Evolutionary conservation across 1,140 invertebrate genomes (phyloP), one percentile per base, ranked within the genome.

Genomic region (Trypoxylus dichotomus): DNA sequence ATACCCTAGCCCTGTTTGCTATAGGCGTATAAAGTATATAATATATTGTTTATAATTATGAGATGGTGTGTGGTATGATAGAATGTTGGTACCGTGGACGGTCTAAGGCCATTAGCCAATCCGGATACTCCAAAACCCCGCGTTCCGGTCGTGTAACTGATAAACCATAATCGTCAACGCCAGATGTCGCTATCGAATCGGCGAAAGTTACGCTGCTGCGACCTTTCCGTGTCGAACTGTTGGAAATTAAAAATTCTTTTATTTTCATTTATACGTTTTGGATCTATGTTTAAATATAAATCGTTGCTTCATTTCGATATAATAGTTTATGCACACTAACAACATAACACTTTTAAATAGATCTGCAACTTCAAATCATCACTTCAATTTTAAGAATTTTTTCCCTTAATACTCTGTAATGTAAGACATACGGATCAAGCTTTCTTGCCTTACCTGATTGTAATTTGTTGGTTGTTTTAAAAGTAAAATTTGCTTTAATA

Each of bases 171-270:
- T 83, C 77, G 75, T 84, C 84, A 32, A 85, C 81, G 43, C 86
- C 85, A 25, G 82, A 80, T 15, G 82, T 80, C 41, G 82, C 80
- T 27, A 83, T 80, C 73, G 81, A 82, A 79, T 83, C 86, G 60
- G 84, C 85, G 79, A 86, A 86, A 21, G 85, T 86, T 25, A 86
- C 86, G 78, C 86, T 86, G 83, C 81, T 84, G 77, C 83, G 78
- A 77, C 82, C 81, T 78, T 82, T 84, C 21, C 79, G 76, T 32
- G 80, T 81, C 63, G 79, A 78, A 81, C 81, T 83, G 78, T 76
- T 75, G 74, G 78, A 76, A 58, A 58, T 41, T 37, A 80, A 68
- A 68, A 29, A 68, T 8, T 68, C 13, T 7, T 58, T 58, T 63
- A 24, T 68, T 68, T 68, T 68, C 7, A 54, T 54, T 54, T 54